Evolutionary conservation across 2,797 vertebrate genomes (phyloP).

Genomic region (Micrastur ruficollis): DNA sequence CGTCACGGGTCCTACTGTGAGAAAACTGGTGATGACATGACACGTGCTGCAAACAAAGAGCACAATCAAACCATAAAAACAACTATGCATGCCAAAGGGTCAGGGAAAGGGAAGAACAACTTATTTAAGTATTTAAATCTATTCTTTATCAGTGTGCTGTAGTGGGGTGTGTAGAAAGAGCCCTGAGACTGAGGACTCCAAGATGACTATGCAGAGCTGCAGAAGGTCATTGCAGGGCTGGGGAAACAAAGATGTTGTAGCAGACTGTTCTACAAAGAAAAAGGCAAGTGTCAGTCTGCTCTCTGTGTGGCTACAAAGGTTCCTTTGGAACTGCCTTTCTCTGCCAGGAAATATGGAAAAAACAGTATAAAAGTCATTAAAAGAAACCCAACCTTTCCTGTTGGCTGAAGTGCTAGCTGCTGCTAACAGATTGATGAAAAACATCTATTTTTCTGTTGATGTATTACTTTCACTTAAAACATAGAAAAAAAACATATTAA

Average conservation of each 20-base stretch:
- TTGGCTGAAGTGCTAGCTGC: neutral
- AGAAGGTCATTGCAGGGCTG: neutral
- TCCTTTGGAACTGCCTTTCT: neutral
- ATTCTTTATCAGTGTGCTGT: neutral
- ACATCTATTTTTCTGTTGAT: neutral
- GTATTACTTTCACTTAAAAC: neutral
- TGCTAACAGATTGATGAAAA: neutral
- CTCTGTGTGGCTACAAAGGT: neutral
- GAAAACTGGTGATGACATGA: neutral
- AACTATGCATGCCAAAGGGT: neutral
- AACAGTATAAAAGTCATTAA: neutral
- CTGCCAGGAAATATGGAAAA: neutral
- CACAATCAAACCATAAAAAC: neutral
- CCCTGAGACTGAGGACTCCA: accelerated
- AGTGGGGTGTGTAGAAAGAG: neutral
- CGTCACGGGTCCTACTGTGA: neutral
- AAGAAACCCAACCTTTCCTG: neutral
- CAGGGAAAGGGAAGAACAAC: neutral
- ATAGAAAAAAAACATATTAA: neutral
- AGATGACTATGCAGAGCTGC: neutral
- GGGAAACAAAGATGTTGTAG: neutral
- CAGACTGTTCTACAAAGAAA: neutral
- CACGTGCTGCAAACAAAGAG: neutral
- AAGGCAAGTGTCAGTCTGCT: neutral
- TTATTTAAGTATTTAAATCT: neutral